A percentile compares a stretch with the other conserved stretches of the same genome.
phyloP scores from a whole-genome alignment of 1,140 invertebrate genomes.

The Drosophila busckii region DNA sequence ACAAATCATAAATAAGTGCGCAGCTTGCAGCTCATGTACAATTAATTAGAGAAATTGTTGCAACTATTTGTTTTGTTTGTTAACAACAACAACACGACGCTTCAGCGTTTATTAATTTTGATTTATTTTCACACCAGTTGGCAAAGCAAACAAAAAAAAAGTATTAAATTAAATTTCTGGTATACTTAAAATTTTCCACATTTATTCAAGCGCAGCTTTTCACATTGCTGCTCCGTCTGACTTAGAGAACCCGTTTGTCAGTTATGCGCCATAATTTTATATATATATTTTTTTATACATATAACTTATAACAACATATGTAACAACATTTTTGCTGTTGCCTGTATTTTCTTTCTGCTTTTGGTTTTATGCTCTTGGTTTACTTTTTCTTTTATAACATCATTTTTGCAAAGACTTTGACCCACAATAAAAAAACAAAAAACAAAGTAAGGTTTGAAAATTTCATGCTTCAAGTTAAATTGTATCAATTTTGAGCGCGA shows the following conservation, averaged over 20 bases:
- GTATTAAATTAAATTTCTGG: conserved; percentile 60
- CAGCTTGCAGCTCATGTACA: conserved; percentile 35
- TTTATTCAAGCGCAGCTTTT: conserved; percentile 47
- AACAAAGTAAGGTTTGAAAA: background rate
- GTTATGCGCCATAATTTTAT: conserved; percentile 53
- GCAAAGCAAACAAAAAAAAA: conserved; percentile 12
- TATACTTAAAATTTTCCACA: conserved; percentile 69
- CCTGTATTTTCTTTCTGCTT: conserved; percentile 5
- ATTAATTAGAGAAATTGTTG: conserved; percentile 76
- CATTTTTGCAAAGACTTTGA: conserved; percentile 72
- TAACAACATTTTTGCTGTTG: conserved; percentile 3
- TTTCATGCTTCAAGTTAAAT: no score
- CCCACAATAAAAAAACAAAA: conserved; percentile 46
- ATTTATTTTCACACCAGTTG: conserved; percentile 44
- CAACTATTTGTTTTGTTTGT: conserved; percentile 32
- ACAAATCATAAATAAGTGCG: conserved; percentile 10
- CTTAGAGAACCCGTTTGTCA: conserved; percentile 55
- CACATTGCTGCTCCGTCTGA: background rate
- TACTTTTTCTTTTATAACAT: conserved; percentile 46
- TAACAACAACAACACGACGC: conserved; percentile 3
- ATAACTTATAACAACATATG: conserved; percentile 31
- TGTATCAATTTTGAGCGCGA: no score
- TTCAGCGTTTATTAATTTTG: conserved; percentile 3
- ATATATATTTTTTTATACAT: conserved; percentile 46
- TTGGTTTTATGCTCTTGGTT: conserved; percentile 29